Conservation (phyloP, 2,113 vertebrate genomes). For the Cyphomyrus discorhynchus region DNA sequence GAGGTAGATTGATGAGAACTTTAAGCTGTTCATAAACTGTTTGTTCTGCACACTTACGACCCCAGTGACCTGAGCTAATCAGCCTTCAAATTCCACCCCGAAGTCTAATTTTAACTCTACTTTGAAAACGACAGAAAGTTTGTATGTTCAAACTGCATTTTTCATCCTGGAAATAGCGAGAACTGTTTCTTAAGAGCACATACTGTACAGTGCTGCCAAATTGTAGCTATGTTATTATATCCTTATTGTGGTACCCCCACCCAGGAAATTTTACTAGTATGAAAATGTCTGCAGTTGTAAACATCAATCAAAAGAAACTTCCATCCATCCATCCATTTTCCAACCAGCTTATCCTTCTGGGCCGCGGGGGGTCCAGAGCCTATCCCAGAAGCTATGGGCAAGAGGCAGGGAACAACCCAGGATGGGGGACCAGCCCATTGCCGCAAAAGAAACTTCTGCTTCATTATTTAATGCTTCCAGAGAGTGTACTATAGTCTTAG, state of each 20-base stretch:
- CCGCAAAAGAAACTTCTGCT: neutral
- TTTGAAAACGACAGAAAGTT: neutral
- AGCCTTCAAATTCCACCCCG: neutral
- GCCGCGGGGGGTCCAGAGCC: too few species aligned
- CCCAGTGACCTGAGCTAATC: neutral
- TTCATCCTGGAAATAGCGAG: neutral
- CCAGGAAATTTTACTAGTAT: neutral
- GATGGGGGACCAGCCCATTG: too few species aligned
- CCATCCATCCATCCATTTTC: too few species aligned
- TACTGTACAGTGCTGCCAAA: neutral
- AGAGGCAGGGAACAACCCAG: too few species aligned
- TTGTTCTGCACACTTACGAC: neutral
- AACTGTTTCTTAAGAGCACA: neutral
- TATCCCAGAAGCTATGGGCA: too few species aligned
- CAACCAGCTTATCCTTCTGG: too few species aligned
- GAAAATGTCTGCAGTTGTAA: neutral
- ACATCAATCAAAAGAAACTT: neutral
- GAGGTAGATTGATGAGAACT: constrained; percentile 17
- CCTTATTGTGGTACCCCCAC: neutral
- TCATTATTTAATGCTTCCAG: neutral
- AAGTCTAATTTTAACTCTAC: neutral
- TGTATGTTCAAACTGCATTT: neutral
- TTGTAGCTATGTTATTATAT: neutral
- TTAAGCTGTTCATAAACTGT: constrained; percentile 23
- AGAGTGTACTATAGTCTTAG: neutral